Base-by-base conservation (phyloP, 2,797 vertebrate genomes). In the Catamblyrhynchus diadema region DNA sequence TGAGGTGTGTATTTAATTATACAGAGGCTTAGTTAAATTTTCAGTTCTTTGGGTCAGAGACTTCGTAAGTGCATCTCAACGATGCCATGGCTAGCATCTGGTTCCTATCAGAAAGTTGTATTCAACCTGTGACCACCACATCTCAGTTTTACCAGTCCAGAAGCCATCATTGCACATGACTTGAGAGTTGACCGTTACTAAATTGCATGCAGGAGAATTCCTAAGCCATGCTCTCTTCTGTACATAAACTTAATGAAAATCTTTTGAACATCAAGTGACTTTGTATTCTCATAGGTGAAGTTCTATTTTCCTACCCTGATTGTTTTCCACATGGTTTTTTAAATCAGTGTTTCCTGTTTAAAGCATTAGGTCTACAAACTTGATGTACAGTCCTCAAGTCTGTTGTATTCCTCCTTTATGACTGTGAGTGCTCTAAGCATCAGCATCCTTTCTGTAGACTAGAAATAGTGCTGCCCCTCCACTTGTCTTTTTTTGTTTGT, bases 51-150 rank as follows among this genome's bases (percentile, higher is more conserved):
- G 30, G 9, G 78, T 64, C 19, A 69, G 42, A 66, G 42, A 8
- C 30, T 60, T 48, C 30, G 5, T 30, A 27, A 61, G 11, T 71
- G 7, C 51, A 54, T 59, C 65, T 86, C 45, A 51, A 14, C 77
- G 39, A 37, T 32, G 30, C 17, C 54, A 17, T 37, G 42, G 8
- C 60, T 62, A 14, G 3, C 8, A n/a, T 56, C 21, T 60, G 20
- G 11, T 28, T 87, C 54, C 62, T 5, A 0, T 84, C 41, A 70
- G 57, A 17, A 64, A 32, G 27, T 57, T 6, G 0, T 13, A 15
- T 53, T 47, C n/a, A 6, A 22, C 22, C 50, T 74, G 45, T 65
- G 24, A 9, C 27, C 3, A 3, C 25, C 12, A 2, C 42, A 73
- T 79, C 37, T 27, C 39, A 57, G 19, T 24, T 88, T 78, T 4